Evolutionary conservation across 2,888 invertebrate genomes (phyloP).

Genomic region (Euplexia lucipara): DNA sequence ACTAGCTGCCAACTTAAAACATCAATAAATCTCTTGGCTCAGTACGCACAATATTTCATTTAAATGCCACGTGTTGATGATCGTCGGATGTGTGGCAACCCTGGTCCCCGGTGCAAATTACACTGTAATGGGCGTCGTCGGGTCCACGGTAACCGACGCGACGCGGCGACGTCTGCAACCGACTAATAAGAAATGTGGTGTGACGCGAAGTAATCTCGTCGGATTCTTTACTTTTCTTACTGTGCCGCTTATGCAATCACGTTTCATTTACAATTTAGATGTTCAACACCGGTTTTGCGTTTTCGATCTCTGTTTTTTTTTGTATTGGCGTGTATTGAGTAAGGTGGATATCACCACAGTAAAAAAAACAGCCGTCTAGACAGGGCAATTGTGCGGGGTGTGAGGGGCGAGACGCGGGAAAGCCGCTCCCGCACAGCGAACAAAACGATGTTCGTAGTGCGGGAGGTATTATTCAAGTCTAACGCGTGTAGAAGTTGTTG

Average conservation of each 20-base stretch:
- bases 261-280: constrained; percentile 57
- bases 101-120: constrained; percentile 55
- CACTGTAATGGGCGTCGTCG: constrained; percentile 48
- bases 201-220: constrained; percentile 42
- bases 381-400: no score
- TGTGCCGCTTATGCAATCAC: constrained; percentile 43
- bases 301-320: constrained; percentile 14
- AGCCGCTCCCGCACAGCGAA: no score
- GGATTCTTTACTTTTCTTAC: constrained; percentile 47
- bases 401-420: no score
- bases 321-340: constrained; percentile 1
- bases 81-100: constrained; percentile 41
- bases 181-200: constrained; percentile 58
- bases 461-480: no score
- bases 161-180: constrained; percentile 48
- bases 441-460: no score
- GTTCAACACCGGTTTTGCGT: constrained; percentile 20
- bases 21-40: neutral
- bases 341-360: constrained; percentile 11
- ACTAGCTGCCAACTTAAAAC: neutral
- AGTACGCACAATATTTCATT: constrained; percentile 9
- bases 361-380: no score
- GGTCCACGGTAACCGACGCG: no score
- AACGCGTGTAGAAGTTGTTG: no score
- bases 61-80: constrained; percentile 1